Base-by-base conservation (phyloP, 2,113 vertebrate genomes). In the Mesocricetus auratus region DNA sequence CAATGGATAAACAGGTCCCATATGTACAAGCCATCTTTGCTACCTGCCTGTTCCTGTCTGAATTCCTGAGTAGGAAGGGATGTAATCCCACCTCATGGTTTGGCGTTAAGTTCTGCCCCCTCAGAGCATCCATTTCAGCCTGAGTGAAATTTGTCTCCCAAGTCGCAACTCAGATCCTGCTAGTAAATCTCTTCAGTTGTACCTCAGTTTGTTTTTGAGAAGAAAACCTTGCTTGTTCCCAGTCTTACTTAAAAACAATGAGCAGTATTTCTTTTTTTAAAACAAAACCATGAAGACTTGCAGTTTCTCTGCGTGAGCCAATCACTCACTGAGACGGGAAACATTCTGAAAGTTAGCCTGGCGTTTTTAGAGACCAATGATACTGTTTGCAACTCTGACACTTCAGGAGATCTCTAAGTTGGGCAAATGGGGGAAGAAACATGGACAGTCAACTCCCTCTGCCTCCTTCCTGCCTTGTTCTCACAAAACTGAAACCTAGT, bases 241-340 rank as follows among this genome's bases (percentile, higher is more conserved):
- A 56, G 39, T 89, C 82, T 89, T 83, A 24, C 53, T 86, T 86
- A 24, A 86, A 94, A 94, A 96, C 1, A 92, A 53, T 42, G 85
- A 89, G 56, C 42, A 56, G 8, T 73, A 8, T 83, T 89, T 73
- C 60, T 93, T 83, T 60, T 90, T 56, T n/a, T 42, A 66, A 93
- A 92, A 31, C 31, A 87, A n/a, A 4, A 90, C 36, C 12, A 9
- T 11, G 13, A 71, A 56, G 81, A 26, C 11, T 90, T 87, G 56
- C 3, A 4, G n/a, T n/a, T 94, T 77, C 75, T 53, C 1, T 83
- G 56, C 47, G 42, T 60, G 11, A 13, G 58, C 42, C 64, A 64
- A 86, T 50, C 39, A 58, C 9, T 26, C 42, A 66, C 33, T 82
- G 26, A 22, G 50, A 45, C 6, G 12, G 68, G 71, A 82, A 66